phyloP scores from a whole-genome alignment of 2,888 invertebrate species.

The Acanthosoma haemorrhoidale region DNA sequence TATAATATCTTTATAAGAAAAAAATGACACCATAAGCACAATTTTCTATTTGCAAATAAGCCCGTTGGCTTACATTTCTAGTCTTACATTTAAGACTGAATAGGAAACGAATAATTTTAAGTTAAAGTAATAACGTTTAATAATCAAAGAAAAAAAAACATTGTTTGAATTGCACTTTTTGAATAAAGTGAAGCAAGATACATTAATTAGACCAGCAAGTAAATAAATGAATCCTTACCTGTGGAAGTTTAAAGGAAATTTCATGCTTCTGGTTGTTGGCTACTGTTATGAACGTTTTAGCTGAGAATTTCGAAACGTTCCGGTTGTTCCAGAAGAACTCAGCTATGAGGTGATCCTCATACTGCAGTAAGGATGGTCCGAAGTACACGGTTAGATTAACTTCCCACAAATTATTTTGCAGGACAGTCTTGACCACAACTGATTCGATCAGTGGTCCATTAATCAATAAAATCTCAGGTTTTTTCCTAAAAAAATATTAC shows the following conservation, averaged over 20 bases:
- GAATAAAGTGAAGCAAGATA: no score
- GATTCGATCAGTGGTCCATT: conserved; percentile 60
- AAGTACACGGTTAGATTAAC: conserved; percentile 27
- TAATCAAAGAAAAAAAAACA: neutral
- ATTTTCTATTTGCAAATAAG: no score
- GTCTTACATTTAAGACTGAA: no score
- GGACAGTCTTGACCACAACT: conserved; percentile 30
- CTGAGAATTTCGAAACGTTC: neutral
- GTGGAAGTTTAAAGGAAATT: neutral
- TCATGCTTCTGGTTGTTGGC: neutral
- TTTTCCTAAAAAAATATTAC: conserved; percentile 57
- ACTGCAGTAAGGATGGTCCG: neutral
- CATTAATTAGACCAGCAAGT: no score
- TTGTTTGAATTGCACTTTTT: no score
- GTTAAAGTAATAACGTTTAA: neutral
- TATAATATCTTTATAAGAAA: no score
- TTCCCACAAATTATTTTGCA: conserved; percentile 24
- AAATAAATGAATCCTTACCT: neutral
- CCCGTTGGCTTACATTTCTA: no score
- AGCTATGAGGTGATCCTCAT: neutral
- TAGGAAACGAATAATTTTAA: no score
- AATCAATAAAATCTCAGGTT: conserved; percentile 60
- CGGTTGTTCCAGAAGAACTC: neutral
- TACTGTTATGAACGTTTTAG: neutral
- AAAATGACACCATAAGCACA: no score